Percentiles rank a stretch among this genome's conserved stretches.
These are phyloP conservation scores for Dromiciops gliroides DNA, from an alignment of 2,113 vertebrate genomes.

Conservation along the genomic window DNA sequence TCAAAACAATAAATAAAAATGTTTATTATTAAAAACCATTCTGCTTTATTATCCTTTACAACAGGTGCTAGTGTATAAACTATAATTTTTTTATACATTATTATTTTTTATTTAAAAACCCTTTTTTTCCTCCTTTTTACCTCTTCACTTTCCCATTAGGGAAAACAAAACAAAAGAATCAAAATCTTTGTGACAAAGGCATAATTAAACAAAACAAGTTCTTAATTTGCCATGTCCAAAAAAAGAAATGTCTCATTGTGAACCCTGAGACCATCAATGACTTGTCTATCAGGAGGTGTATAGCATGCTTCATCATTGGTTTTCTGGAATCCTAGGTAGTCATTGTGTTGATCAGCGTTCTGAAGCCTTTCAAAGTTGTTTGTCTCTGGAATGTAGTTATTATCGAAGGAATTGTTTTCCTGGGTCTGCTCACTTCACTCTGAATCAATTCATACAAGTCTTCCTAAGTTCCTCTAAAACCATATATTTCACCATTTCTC, in stretches of 20 bases:
- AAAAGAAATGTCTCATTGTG: neutral
- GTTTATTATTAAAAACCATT: too few species aligned
- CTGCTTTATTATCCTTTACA: neutral
- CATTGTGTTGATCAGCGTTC: too few species aligned
- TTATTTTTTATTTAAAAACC: neutral
- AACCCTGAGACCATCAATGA: neutral
- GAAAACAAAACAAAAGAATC: neutral
- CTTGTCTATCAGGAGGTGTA: neutral
- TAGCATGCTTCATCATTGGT: too few species aligned
- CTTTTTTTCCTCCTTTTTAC: neutral
- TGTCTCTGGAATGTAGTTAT: too few species aligned
- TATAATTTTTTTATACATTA: neutral
- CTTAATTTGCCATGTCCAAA: neutral
- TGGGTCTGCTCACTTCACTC: too few species aligned
- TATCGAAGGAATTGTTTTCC: too few species aligned
- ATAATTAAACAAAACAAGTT: neutral
- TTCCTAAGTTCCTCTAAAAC: too few species aligned
- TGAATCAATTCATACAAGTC: too few species aligned
- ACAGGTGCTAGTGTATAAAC: neutral
- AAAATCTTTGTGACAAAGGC: neutral
- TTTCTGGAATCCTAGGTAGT: too few species aligned
- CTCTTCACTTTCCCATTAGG: neutral
- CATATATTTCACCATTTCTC: too few species aligned
- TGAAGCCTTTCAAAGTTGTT: too few species aligned
- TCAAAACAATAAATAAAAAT: too few species aligned